Evolutionary conservation across 2,888 invertebrate genomes (phyloP), one percentile per base, ranked within the genome.

Genomic region (Tipula helvola): DNA sequence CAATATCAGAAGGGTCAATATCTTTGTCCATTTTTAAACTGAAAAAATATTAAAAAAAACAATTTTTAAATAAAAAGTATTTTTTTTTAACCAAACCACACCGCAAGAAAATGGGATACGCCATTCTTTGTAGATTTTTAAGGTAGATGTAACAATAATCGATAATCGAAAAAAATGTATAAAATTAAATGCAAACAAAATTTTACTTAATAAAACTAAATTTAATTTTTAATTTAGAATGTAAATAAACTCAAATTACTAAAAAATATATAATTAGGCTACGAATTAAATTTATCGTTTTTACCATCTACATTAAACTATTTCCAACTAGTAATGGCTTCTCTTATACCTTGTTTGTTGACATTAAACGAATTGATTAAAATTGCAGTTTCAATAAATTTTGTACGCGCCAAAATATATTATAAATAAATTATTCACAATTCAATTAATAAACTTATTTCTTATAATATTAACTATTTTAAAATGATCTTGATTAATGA

Each of bases 1-100:
- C 92, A 86, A 95, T 92, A 89, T 94, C 94, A 36, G 94, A 93
- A 85, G 94, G 94, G 89, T 94, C 91, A 88, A 92, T 91, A 88
- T 91, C 91, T 88, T 90, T 89, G 87, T 90, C 91, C 89, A 91
- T 91, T 42, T 85, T 85, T 5, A 39, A 4, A 5, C 84, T 84
- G 84, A n/a, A 84, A 85, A 44, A 85, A 84, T 2, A n/a, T n/a
- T 5, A 84, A 85, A 44, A 85, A 84, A 5, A 36, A 39, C 7
- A 8, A 16, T 84, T 42, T 85, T 85, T 7, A 85, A 18, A 44
- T 85, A 36, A 84, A 7, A 7, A 39, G 10, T 8, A n/a, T 42
- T 44, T 18, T 44, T 42, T 16, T 44, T 44, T 28, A 18, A 3
- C 4, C 12, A 85, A 85, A 18, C 28, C 85, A 42, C 18, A 42